A percentile compares a stretch with the other conserved stretches of the same genome.
These are phyloP conservation scores for Siphonodentalium dalli DNA, from an alignment of 2,888 invertebrate species.

Conservation along the genomic window DNA sequence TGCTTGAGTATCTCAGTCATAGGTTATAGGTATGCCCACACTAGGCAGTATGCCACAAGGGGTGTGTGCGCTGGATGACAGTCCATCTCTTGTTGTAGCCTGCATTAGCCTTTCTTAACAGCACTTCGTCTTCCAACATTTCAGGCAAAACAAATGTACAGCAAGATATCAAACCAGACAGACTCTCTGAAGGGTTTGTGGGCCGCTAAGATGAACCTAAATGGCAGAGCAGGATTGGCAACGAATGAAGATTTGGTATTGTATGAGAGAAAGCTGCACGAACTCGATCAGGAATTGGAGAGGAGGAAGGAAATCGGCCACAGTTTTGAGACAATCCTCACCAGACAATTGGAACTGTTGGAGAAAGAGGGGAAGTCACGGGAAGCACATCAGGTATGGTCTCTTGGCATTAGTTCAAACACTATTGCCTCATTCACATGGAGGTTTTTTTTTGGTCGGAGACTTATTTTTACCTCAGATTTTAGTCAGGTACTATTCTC, in stretches of 20 bases:
- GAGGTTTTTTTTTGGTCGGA: too few relatives aligned
- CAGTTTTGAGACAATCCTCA: constrained; percentile 45
- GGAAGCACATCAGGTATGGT: constrained; percentile 56
- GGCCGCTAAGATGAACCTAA: constrained; percentile 61
- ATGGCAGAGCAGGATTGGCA: constrained; percentile 48
- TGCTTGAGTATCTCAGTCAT: too few relatives aligned
- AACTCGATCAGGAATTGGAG: constrained; percentile 55
- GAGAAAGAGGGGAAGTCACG: constrained; percentile 47
- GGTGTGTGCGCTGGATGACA: too few relatives aligned
- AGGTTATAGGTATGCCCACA: too few relatives aligned
- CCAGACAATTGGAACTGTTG: constrained; percentile 40
- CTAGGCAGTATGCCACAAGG: too few relatives aligned
- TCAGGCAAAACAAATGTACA: constrained; percentile 58
- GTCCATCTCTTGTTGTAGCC: too few relatives aligned
- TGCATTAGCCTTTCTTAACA: neutral
- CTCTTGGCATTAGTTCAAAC: neutral
- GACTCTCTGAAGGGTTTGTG: constrained; percentile 61
- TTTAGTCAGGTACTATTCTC: too few relatives aligned
- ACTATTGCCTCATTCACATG: too few relatives aligned
- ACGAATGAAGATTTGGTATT: constrained; percentile 50
- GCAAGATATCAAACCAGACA: constrained; percentile 55
- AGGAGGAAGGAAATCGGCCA: constrained; percentile 55
- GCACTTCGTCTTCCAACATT: neutral
- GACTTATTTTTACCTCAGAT: too few relatives aligned
- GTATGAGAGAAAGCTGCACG: constrained; percentile 49